Evolutionary conservation across 2,113 vertebrate species (phyloP).

Genomic region (Solea senegalensis): DNA sequence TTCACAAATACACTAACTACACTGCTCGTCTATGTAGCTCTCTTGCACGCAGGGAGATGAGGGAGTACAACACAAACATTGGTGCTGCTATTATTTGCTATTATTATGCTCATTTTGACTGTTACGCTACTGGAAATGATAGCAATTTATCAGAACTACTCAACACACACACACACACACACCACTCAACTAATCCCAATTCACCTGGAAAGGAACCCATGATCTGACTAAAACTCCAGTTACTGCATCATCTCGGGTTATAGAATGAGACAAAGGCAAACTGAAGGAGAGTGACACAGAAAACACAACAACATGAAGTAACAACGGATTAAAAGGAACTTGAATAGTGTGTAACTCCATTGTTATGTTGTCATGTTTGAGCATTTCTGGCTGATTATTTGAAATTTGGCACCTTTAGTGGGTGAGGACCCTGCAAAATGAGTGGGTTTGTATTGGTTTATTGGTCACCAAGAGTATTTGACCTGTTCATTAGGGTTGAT

Average conservation of each 20-base stretch:
- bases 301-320: slow-evolving; percentile 34
- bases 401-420: slow-evolving; percentile 56
- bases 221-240: slow-evolving; percentile 38
- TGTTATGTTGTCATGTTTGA: slow-evolving; percentile 65
- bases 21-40: slow-evolving; percentile 36
- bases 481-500: slow-evolving; percentile 35
- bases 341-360: slow-evolving; percentile 41
- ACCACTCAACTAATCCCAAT: slow-evolving; percentile 73
- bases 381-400: slow-evolving; percentile 72
- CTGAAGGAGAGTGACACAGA: slow-evolving; percentile 3
- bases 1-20: slow-evolving; percentile 35
- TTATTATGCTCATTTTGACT: slow-evolving; percentile 21
- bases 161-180: slow-evolving; percentile 61
- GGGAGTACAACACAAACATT: slow-evolving; percentile 3
- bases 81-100: no score
- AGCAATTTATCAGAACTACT: slow-evolving; percentile 81
- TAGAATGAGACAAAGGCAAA: slow-evolving; percentile 15
- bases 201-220: slow-evolving; percentile 25
- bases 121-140: slow-evolving; percentile 68
- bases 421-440: slow-evolving; percentile 50
- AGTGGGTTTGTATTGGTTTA: slow-evolving; percentile 34
- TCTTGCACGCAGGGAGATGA: slow-evolving; percentile 58
- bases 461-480: slow-evolving; percentile 22
- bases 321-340: slow-evolving; percentile 44
- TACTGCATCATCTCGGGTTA: slow-evolving; percentile 15